phyloP scores from a whole-genome alignment of 2,888 invertebrate species.

The Diabrotica balteata region DNA sequence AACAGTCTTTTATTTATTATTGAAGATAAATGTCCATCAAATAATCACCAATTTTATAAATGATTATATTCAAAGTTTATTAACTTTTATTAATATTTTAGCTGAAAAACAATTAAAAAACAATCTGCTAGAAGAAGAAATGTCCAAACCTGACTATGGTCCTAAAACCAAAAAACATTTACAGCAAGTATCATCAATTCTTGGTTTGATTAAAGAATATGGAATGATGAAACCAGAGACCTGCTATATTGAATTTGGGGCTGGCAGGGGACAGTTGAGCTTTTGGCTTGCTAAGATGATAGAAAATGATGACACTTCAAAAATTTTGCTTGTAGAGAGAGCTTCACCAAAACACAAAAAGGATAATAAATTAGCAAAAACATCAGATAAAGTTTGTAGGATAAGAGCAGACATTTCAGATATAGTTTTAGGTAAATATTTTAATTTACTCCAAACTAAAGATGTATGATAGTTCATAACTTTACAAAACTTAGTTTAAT shows the following conservation, averaged over 20 bases:
- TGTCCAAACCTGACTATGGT: conserved; percentile 65
- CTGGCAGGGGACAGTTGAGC: conserved; percentile 86
- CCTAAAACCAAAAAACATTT: conserved; percentile 75
- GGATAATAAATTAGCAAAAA: conserved; percentile 60
- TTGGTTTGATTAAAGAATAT: conserved; percentile 72
- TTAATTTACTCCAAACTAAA: neutral
- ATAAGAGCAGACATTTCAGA: conserved; percentile 85
- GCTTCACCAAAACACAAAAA: conserved; percentile 73
- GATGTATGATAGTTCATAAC: neutral
- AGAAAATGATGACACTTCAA: conserved; percentile 57
- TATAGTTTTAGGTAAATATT: conserved; percentile 63
- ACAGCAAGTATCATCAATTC: conserved; percentile 77
- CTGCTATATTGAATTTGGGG: conserved; percentile 87
- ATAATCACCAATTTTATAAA: too few species aligned
- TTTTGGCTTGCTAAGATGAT: conserved; percentile 76
- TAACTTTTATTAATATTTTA: neutral
- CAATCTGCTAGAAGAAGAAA: conserved; percentile 61
- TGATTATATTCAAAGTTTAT: too few species aligned
- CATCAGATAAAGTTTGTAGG: conserved; percentile 63
- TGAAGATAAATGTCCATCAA: too few species aligned
- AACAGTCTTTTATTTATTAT: too few species aligned
- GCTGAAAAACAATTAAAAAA: conserved; percentile 59
- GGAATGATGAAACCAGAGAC: conserved; percentile 68
- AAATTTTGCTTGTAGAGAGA: conserved; percentile 79
- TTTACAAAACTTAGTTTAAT: too few species aligned